Percentiles rank a stretch among this genome's conserved stretches.
Conservation (phyloP, 2,888 invertebrate species). For the Leptinotarsa peninsularis region DNA sequence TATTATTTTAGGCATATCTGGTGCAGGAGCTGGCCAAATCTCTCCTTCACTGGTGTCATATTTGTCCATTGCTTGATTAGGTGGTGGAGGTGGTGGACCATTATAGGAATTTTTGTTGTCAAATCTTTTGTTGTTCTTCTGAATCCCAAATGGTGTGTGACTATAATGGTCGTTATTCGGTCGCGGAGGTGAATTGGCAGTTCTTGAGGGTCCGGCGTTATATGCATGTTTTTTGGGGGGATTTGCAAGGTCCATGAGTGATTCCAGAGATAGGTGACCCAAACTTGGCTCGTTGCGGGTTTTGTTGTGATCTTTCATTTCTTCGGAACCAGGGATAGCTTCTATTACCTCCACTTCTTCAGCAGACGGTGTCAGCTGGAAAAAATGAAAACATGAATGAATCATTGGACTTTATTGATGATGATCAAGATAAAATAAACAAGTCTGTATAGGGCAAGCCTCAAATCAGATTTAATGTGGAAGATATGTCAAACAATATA, state of each 20-base stretch:
- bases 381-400: slow-evolving; percentile 34
- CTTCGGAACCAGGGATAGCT: slow-evolving; percentile 70
- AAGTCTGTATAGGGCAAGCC: too few relatives aligned
- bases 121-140: slow-evolving; percentile 65
- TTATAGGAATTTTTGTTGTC: slow-evolving; percentile 75
- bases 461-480: too few relatives aligned
- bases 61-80: slow-evolving; percentile 65
- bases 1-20: slow-evolving; percentile 93
- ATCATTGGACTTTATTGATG: background rate
- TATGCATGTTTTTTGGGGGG: slow-evolving; percentile 68
- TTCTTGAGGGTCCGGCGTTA: slow-evolving; percentile 55
- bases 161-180: slow-evolving; percentile 56
- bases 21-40: slow-evolving; percentile 86
- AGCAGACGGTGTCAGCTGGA: slow-evolving; percentile 57
- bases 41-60: slow-evolving; percentile 68
- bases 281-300: slow-evolving; percentile 73
- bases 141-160: slow-evolving; percentile 70
- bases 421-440: too few relatives aligned
- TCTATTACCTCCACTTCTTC: slow-evolving; percentile 77
- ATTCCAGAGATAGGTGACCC: slow-evolving; percentile 81
- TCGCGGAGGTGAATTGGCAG: slow-evolving; percentile 62
- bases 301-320: slow-evolving; percentile 69
- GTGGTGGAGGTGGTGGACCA: slow-evolving; percentile 73
- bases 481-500: too few relatives aligned
- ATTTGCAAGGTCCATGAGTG: slow-evolving; percentile 72